A percentile compares a stretch with the other conserved stretches of the same genome.
Conservation (phyloP, 2,888 invertebrate genomes). For the Tholera decimalis region DNA sequence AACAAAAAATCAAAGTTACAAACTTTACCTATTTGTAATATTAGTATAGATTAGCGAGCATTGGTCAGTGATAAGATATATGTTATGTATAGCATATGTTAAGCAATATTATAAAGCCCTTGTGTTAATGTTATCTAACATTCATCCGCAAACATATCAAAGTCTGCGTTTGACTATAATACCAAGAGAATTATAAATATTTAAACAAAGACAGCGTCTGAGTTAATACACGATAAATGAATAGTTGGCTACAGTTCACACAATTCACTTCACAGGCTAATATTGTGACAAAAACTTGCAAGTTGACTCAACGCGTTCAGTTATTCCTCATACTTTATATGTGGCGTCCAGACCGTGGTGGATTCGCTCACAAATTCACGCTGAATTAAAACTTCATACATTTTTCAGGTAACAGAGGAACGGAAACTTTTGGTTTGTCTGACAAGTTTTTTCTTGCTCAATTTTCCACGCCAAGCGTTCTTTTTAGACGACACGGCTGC, state of each 20-base stretch:
- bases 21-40: too few species aligned
- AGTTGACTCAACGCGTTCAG: neutral
- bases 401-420: conserved; percentile 15
- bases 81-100: too few species aligned
- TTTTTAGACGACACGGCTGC: neutral
- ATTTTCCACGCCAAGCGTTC: neutral
- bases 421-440: conserved; percentile 8
- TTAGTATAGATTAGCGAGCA: too few species aligned
- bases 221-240: neutral
- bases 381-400: conserved; percentile 31
- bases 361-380: conserved; percentile 20
- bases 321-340: conserved; percentile 8
- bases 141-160: too few species aligned
- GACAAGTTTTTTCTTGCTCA: neutral
- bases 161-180: too few species aligned
- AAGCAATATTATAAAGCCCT: too few species aligned
- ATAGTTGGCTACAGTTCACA: neutral
- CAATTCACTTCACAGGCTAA: neutral
- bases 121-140: too few species aligned
- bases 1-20: too few species aligned
- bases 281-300: neutral
- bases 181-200: too few species aligned
- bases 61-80: too few species aligned
- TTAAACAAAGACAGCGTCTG: neutral
- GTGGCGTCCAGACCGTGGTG: neutral